Percentiles rank a stretch among this genome's conserved stretches.
phyloP scores from a whole-genome alignment of 2,888 invertebrate genomes.

The Drosophila pseudotakahashii region DNA sequence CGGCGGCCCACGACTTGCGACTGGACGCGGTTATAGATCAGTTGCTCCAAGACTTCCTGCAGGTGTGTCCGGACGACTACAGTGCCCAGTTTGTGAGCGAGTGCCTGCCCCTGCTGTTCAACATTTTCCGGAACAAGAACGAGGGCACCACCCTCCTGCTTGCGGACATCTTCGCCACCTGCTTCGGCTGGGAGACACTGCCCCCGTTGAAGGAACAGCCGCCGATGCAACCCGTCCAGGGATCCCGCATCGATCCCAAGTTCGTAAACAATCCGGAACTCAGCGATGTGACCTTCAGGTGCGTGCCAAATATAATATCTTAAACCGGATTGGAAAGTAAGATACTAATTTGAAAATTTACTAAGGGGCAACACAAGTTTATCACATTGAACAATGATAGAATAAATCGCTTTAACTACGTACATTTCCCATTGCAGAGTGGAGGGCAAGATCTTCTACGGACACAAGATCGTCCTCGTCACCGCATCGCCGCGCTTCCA shows the following conservation, averaged over 20 bases:
- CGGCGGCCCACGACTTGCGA: conserved; percentile 93
- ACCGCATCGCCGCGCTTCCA: conserved; percentile 94
- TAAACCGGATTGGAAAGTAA: too few relatives aligned
- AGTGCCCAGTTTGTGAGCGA: conserved; percentile 95
- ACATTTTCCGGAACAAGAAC: conserved; percentile 96
- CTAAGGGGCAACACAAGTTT: too few relatives aligned
- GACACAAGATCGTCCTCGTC: conserved; percentile 96
- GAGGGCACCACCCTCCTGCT: conserved; percentile 94
- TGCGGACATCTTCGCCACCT: conserved; percentile 95
- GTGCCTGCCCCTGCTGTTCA: conserved; percentile 94
- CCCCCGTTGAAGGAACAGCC: conserved; percentile 89
- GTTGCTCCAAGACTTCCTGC: conserved; percentile 93
- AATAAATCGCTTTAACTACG: too few relatives aligned
- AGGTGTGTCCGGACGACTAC: conserved; percentile 95
- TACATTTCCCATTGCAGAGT: conserved; percentile 86
- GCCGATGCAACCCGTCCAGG: conserved; percentile 86
- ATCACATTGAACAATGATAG: too few relatives aligned
- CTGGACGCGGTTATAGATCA: conserved; percentile 94
- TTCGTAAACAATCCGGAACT: conserved; percentile 97
- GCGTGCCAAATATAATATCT: conserved; percentile 13
- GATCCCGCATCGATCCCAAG: conserved; percentile 94
- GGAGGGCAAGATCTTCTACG: conserved; percentile 95
- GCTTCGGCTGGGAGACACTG: conserved; percentile 94
- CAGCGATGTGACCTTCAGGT: conserved; percentile 95
- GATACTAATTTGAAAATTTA: too few relatives aligned